Conservation (phyloP, 2,113 vertebrate species). For the Pao palembangensis region DNA sequence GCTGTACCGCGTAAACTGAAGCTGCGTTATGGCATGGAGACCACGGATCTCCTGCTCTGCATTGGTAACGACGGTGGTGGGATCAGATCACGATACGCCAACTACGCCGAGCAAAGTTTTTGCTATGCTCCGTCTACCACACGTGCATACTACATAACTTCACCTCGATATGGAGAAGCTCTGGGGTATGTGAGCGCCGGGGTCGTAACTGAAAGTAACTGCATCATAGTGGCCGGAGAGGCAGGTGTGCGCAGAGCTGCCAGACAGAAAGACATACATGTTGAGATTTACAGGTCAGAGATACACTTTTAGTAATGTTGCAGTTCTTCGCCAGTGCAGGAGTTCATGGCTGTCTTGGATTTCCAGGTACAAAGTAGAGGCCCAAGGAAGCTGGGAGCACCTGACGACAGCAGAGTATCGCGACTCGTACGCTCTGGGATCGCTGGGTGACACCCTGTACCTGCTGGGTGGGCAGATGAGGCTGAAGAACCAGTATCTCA, state of each 20-base stretch:
- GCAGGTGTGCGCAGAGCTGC: conserved; percentile 81
- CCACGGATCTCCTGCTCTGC: conserved; percentile 89
- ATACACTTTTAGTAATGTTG: not conserved
- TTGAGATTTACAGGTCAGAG: conserved; percentile 90
- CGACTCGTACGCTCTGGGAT: conserved; percentile 87
- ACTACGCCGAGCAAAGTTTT: conserved; percentile 88
- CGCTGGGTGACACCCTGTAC: conserved; percentile 81
- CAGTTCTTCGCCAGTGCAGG: not conserved
- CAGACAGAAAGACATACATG: conserved; percentile 81
- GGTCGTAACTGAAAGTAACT: conserved; percentile 87
- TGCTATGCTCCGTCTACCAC: conserved; percentile 83
- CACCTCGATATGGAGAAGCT: conserved; percentile 88
- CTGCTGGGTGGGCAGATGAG: conserved; percentile 94
- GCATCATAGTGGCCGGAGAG: conserved; percentile 90
- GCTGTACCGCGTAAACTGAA: conserved; percentile 75
- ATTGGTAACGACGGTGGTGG: conserved; percentile 86
- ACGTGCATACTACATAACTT: conserved; percentile 89
- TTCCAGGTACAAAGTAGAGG: conserved; percentile 83
- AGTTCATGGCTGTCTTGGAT: conserved; percentile 18
- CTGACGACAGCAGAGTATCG: conserved; percentile 86
- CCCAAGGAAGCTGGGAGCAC: conserved; percentile 88
- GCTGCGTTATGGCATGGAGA: conserved; percentile 96
- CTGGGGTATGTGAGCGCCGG: conserved; percentile 86
- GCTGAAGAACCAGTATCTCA: conserved; percentile 86
- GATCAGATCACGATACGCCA: conserved; percentile 86